phyloP scores from a whole-genome alignment of 2,797 vertebrate genomes.

The Lemur catta region DNA sequence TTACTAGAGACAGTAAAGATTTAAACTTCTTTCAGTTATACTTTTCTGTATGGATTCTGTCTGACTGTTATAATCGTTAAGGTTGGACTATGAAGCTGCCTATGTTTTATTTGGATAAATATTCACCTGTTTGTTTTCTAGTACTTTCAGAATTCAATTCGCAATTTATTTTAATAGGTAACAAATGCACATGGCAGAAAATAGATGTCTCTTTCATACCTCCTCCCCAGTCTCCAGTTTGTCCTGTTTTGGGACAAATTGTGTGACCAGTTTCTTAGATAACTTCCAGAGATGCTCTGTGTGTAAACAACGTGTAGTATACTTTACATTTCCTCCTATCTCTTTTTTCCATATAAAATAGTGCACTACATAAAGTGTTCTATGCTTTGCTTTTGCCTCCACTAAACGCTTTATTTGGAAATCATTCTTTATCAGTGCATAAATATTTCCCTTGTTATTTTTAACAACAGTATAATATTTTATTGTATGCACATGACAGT shows the following conservation, averaged over 20 bases:
- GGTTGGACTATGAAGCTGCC: not conserved
- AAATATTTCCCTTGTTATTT: conserved; percentile 41
- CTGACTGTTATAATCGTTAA: not conserved
- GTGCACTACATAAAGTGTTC: not conserved
- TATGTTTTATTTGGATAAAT: not conserved
- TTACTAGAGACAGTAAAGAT: conserved; percentile 3
- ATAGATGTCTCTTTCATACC: not conserved
- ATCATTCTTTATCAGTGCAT: not conserved
- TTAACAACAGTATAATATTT: conserved; percentile 23
- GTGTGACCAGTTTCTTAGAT: not conserved
- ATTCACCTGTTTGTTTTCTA: not conserved
- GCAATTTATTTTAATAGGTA: conserved; percentile 22
- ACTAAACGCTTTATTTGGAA: not conserved
- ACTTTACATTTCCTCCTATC: not conserved
- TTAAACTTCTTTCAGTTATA: not conserved
- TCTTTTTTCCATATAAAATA: not conserved
- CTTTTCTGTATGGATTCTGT: conserved; percentile 10
- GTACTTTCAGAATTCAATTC: not conserved
- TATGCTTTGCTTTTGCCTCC: not conserved
- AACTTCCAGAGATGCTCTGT: not conserved
- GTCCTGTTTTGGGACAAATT: not conserved
- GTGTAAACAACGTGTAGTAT: not conserved
- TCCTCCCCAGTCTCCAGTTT: not conserved
- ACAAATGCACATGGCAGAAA: not conserved
- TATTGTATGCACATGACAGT: not conserved